Conservation (phyloP, 2,888 invertebrate genomes). For the Leptogaster cylindrica region DNA sequence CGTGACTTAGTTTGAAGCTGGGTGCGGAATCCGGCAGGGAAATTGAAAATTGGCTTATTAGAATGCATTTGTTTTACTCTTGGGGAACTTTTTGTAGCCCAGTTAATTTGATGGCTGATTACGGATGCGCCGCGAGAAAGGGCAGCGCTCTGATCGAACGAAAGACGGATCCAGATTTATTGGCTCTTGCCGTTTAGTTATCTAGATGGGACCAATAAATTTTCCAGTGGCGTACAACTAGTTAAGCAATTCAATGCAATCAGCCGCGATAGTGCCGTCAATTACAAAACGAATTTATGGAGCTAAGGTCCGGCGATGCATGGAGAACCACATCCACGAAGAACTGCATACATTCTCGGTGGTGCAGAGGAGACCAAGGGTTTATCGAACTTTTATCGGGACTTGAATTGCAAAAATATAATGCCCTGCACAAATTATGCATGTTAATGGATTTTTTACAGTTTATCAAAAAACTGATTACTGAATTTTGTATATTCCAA, state of each 20-base stretch:
- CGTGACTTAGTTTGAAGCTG: slow-evolving; percentile 20
- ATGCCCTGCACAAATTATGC: too few species aligned
- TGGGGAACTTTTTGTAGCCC: background rate
- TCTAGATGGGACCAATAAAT: background rate
- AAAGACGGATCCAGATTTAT: slow-evolving; percentile 6
- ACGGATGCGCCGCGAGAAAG: background rate
- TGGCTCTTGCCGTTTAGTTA: background rate
- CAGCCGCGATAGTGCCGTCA: background rate
- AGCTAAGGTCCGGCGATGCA: background rate
- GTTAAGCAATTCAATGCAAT: background rate
- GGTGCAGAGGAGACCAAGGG: too few species aligned
- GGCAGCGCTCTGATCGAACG: background rate
- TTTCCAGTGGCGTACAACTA: background rate
- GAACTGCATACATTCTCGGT: too few species aligned
- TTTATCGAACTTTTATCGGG: too few species aligned
- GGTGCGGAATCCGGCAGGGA: background rate
- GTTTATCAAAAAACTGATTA: too few species aligned
- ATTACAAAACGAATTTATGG: slow-evolving; percentile 12
- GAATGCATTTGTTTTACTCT: slow-evolving; percentile 19
- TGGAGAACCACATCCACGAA: too few species aligned
- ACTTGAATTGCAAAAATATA: too few species aligned
- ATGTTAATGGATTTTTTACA: too few species aligned
- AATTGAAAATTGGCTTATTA: slow-evolving; percentile 34
- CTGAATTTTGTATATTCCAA: too few species aligned
- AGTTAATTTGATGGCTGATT: slow-evolving; percentile 3